These are phyloP conservation scores for Cremastinae sp. DNA, from an alignment of 2,888 invertebrate species.

Conservation along the genomic window DNA sequence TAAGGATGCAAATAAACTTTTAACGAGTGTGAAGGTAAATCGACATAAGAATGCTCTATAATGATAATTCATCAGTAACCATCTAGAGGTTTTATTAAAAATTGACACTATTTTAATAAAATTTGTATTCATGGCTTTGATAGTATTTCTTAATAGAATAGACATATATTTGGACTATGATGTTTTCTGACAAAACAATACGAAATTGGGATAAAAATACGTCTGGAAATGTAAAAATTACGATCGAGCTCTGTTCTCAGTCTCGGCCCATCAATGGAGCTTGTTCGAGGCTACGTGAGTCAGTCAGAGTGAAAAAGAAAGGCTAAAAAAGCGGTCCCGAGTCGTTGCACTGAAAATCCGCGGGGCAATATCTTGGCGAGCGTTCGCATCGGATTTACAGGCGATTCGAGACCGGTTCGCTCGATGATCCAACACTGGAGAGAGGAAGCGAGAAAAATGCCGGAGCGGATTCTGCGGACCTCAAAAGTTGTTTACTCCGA, in stretches of 20 bases:
- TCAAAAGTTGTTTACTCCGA: slow-evolving; percentile 53
- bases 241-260: no score
- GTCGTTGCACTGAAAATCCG: slow-evolving; percentile 51
- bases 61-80: no score
- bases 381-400: slow-evolving; percentile 33
- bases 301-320: slow-evolving; percentile 29
- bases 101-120: no score
- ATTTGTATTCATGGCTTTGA: no score
- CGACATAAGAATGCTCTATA: no score
- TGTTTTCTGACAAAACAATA: no score
- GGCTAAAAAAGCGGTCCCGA: slow-evolving; percentile 15
- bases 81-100: no score
- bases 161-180: no score
- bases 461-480: slow-evolving; percentile 21
- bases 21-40: no score
- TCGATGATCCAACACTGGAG: slow-evolving; percentile 53
- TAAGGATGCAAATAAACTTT: no score
- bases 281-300: not conserved
- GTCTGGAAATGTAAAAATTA: no score
- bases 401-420: slow-evolving; percentile 50
- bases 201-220: not conserved
- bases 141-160: no score
- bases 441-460: slow-evolving; percentile 45
- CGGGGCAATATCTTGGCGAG: slow-evolving; percentile 39
- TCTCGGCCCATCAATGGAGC: not conserved